Base-by-base conservation (phyloP, 2,113 vertebrate genomes). In the Oncorhynchus masou region DNA sequence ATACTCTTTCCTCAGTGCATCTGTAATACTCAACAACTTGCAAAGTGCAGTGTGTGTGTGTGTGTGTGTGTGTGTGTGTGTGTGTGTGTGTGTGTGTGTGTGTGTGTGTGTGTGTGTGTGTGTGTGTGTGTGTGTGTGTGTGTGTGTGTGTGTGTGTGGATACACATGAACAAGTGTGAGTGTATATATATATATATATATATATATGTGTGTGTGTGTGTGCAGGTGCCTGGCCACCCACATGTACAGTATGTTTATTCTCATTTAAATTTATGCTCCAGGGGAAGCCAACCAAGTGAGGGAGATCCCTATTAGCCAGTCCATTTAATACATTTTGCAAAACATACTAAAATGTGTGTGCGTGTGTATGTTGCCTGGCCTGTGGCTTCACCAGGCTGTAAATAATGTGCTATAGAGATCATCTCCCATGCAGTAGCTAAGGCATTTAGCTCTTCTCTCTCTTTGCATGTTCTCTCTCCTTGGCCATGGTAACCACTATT, bases 251-350 rank as follows among this genome's bases (percentile, higher is more conserved):
- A 31, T 31, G 51, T 65, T 70, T 48, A 15, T 12, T 15, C 39
- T 34, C 11, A 70, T 68, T 77, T 67, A 60, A 34, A 65, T 51
- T 51, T 74, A 0, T 2, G 49, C 51, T 24, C 29, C 66, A 29
- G 64, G 25, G 64, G 64, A 12, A 29, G 34, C 34, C 34, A 39
- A 39, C 12, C 5, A 24, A 29, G 4, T 57, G 45, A 66, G 64
- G 70, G 34, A 39, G 68, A 78, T n/a, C 0, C 34, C 34, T 39
- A 29, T 49, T 76, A 86, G 67, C 67, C 31, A n/a, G 20, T 45
- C 19, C 34, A 39, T 69, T 69, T 69, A 39, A 39, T 79, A 78
- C 74, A 79, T 60, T 84, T 76, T 81, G 75, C 84, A 78, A 81
- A 77, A 70, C 54, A 74, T 74, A 57, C 51, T 57, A 57, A 57